These are phyloP conservation scores for Aspidiotus rigidus DNA, from an alignment of 2,888 invertebrate genomes.

Conservation along the genomic window DNA sequence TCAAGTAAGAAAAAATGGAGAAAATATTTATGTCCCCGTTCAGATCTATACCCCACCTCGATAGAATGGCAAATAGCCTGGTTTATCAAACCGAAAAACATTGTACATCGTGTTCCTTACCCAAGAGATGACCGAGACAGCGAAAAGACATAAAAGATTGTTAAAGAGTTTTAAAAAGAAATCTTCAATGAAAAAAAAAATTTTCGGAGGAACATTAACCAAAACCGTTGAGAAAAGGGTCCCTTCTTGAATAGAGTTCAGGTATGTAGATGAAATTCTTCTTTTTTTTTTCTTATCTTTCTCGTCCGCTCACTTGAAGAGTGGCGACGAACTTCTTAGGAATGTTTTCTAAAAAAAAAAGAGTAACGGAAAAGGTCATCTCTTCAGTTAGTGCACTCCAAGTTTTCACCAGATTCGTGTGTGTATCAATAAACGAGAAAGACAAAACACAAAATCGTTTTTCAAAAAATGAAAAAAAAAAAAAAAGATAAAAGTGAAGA, in stretches of 20 bases:
- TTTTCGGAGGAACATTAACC: too few species aligned
- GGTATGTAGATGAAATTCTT: too few species aligned
- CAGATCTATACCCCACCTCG: not conserved
- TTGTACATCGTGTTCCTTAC: too few species aligned
- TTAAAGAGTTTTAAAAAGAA: too few species aligned
- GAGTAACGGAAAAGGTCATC: not conserved
- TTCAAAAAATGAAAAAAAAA: constrained; percentile 37
- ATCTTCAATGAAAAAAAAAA: too few species aligned
- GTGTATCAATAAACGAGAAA: not conserved
- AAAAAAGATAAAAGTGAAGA: constrained; percentile 36
- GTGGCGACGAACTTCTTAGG: not conserved
- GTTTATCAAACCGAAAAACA: not conserved
- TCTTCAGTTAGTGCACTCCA: not conserved
- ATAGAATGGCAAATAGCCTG: constrained; percentile 14
- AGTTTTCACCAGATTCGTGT: not conserved
- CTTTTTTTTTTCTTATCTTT: too few species aligned
- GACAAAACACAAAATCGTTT: constrained; percentile 4
- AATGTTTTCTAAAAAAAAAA: not conserved
- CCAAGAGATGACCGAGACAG: too few species aligned
- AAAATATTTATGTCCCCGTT: not conserved
- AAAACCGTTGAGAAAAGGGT: too few species aligned
- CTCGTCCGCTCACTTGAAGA: too few species aligned
- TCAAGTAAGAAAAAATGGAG: not conserved
- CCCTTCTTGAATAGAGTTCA: too few species aligned
- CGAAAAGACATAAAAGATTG: too few species aligned